These are phyloP conservation scores for Bufo bufo DNA, from an alignment of 2,113 vertebrate genomes.

Conservation along the genomic window DNA sequence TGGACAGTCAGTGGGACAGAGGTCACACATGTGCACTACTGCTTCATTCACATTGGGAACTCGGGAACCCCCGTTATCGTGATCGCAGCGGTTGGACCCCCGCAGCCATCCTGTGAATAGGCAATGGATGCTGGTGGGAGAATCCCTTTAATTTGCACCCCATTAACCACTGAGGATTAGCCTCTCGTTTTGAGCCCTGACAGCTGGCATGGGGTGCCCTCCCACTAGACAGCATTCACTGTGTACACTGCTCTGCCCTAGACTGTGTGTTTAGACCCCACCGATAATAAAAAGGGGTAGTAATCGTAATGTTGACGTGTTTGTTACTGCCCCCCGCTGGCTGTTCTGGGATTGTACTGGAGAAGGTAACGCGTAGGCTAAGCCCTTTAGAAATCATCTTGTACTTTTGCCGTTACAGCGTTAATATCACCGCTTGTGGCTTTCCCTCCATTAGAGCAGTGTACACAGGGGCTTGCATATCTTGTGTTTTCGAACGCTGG, in stretches of 20 bases:
- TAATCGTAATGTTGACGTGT: background rate
- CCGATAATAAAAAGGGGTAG: background rate
- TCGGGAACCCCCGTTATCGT: no score
- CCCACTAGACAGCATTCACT: slow-evolving; percentile 6
- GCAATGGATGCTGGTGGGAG: no score
- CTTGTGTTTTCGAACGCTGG: slow-evolving; percentile 42
- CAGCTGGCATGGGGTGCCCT: background rate
- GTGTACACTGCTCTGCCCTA: background rate
- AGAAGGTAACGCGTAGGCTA: background rate
- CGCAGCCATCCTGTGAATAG: no score
- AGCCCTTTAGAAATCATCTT: slow-evolving; percentile 44
- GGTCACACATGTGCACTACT: no score
- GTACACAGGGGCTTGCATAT: slow-evolving; percentile 48
- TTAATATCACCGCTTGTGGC: slow-evolving; percentile 52
- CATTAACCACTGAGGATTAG: background rate
- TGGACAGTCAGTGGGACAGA: no score
- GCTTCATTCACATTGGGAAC: no score
- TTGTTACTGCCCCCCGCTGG: slow-evolving; percentile 39
- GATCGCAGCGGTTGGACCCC: no score
- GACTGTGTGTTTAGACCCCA: slow-evolving; percentile 1
- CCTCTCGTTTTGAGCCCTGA: background rate
- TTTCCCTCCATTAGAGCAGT: slow-evolving; percentile 56
- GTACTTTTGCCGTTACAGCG: slow-evolving; percentile 55
- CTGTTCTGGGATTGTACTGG: slow-evolving; percentile 26
- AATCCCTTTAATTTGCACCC: background rate